phyloP scores from a whole-genome alignment of 1,140 invertebrate species.

The Ctenoplectra terminalis region DNA sequence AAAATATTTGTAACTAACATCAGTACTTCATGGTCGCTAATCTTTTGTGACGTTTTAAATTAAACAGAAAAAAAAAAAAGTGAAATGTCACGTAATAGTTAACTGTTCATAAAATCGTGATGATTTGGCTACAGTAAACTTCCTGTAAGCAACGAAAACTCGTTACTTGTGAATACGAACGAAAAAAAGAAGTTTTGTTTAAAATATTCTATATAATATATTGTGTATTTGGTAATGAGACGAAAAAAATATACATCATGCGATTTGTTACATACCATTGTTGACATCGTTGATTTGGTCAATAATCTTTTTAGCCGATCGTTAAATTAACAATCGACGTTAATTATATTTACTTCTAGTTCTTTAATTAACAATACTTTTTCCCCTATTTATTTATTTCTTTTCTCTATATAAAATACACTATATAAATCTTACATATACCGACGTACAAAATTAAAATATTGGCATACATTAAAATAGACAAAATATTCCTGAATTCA shows the following conservation, averaged over 20 bases:
- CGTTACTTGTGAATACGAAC: slow-evolving; percentile 71
- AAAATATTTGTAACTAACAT: neutral
- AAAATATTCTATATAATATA: slow-evolving; percentile 73
- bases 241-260: slow-evolving; percentile 69
- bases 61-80: neutral
- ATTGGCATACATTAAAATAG: slow-evolving; percentile 52
- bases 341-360: neutral
- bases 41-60: slow-evolving; percentile 45
- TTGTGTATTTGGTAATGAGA: slow-evolving; percentile 75
- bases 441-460: slow-evolving; percentile 24
- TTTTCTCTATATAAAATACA: neutral
- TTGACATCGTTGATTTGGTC: neutral
- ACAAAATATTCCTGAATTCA: neutral
- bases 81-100: slow-evolving; percentile 21
- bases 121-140: slow-evolving; percentile 40
- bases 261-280: slow-evolving; percentile 70
- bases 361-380: slow-evolving; percentile 10
- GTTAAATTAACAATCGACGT: neutral
- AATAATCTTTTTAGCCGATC: neutral
- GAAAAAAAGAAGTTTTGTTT: slow-evolving; percentile 62
- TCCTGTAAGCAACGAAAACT: slow-evolving; percentile 56
- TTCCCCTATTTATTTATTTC: neutral
- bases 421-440: slow-evolving; percentile 28
- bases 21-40: slow-evolving; percentile 13
- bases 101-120: slow-evolving; percentile 22